These are phyloP conservation scores for Rhyacophila evoluta DNA, from an alignment of 2,888 invertebrate species.

Conservation along the genomic window DNA sequence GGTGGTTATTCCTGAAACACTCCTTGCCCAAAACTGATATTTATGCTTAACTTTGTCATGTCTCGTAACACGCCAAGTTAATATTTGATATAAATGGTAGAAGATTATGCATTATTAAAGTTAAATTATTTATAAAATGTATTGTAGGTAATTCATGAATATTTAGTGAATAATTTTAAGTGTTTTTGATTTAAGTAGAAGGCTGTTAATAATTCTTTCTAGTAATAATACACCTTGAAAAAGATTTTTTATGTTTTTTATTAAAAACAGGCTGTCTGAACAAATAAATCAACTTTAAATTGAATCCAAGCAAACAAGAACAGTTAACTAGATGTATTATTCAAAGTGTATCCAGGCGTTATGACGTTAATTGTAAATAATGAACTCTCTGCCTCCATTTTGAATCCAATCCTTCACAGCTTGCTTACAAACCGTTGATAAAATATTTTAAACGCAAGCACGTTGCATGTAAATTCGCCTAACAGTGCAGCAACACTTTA, in stretches of 20 bases:
- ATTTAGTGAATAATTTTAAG: too few relatives aligned
- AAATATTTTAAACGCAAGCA: neutral
- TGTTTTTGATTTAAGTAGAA: too few relatives aligned
- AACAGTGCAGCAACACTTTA: slow-evolving; percentile 2
- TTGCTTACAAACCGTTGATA: neutral
- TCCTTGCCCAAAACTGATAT: too few relatives aligned
- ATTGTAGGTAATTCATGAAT: too few relatives aligned
- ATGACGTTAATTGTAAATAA: slow-evolving; percentile 45
- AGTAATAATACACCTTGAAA: too few relatives aligned
- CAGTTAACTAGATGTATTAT: slow-evolving; percentile 34
- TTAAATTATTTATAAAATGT: too few relatives aligned
- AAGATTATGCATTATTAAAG: too few relatives aligned
- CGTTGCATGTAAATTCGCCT: slow-evolving; percentile 27
- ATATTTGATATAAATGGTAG: too few relatives aligned
- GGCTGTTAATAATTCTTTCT: too few relatives aligned
- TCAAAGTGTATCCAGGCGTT: slow-evolving; percentile 34
- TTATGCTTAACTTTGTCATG: too few relatives aligned
- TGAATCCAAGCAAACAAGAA: slow-evolving; percentile 26
- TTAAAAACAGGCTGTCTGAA: neutral
- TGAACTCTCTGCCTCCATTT: slow-evolving; percentile 31
- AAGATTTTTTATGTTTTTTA: neutral
- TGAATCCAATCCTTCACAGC: slow-evolving; percentile 21
- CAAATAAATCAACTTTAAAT: slow-evolving; percentile 40
- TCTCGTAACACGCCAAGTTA: too few relatives aligned
- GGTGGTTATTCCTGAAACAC: too few relatives aligned